Evolutionary conservation across 30 jellyfish, hydroid and myxozoan genomes (phyloP).

Genomic region (Phacellophora camtschatica): DNA sequence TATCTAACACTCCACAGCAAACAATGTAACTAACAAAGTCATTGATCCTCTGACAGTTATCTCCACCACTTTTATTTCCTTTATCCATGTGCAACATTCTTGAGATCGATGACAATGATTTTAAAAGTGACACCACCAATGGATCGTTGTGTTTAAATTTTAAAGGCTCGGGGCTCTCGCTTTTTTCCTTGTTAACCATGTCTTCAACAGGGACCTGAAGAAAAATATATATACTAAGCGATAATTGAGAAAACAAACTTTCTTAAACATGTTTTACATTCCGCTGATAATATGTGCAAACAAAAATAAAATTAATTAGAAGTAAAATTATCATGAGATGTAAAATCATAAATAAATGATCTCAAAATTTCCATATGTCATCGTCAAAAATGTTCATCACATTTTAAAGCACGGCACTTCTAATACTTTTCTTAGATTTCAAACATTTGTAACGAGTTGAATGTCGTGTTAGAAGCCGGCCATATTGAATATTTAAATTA

Average conservation of each 20-base stretch:
- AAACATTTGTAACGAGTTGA: too few species aligned
- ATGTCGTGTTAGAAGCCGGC: too few species aligned
- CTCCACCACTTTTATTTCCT: slow-evolving; percentile 15
- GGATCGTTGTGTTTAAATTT: slow-evolving; percentile 18
- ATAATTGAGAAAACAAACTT: background rate
- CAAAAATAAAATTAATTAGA: too few species aligned
- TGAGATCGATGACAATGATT: slow-evolving; percentile 8
- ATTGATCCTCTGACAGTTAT: slow-evolving; percentile 28
- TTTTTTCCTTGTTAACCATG: background rate
- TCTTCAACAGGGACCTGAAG: slow-evolving; percentile 10
- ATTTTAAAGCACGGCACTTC: too few species aligned
- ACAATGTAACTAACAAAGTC: slow-evolving; percentile 73
- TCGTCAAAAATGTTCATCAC: too few species aligned
- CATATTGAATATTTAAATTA: too few species aligned
- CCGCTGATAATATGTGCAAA: too few species aligned
- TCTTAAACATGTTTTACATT: too few species aligned
- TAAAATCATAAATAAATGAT: too few species aligned
- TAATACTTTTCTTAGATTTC: too few species aligned
- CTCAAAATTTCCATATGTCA: too few species aligned
- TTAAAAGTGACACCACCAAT: slow-evolving; percentile 11
- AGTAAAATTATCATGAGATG: too few species aligned
- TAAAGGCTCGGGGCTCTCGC: slow-evolving; percentile 1
- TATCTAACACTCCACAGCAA: slow-evolving; percentile 72
- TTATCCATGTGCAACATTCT: slow-evolving; percentile 8
- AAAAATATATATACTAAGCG: background rate